phyloP scores from a whole-genome alignment of 2,113 vertebrate species.

The Delphinus delphis region DNA sequence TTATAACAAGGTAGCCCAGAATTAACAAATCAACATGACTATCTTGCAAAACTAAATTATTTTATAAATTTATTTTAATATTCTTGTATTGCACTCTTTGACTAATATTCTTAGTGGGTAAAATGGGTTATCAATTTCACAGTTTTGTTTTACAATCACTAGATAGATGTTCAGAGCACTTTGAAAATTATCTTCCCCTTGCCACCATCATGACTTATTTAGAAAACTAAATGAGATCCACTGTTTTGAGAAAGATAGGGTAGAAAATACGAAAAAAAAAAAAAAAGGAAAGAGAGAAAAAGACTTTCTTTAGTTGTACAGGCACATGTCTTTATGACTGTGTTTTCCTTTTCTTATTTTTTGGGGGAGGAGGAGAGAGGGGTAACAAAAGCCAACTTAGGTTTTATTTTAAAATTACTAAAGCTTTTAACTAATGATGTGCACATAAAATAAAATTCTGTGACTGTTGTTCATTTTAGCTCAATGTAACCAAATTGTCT shows the following conservation, averaged over 20 bases:
- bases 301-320: not conserved
- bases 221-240: not conserved
- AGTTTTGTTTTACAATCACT: not conserved
- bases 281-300: not conserved
- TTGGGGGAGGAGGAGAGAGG: not conserved
- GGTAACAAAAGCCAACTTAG: not conserved
- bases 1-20: not conserved
- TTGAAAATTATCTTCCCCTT: not conserved
- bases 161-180: not conserved
- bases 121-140: not conserved
- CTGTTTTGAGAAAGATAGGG: not conserved
- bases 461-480: not conserved
- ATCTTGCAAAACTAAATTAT: not conserved
- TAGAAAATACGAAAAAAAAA: not conserved
- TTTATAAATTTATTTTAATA: not conserved
- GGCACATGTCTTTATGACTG: not conserved
- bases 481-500: not conserved
- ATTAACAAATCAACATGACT: not conserved
- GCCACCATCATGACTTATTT: not conserved
- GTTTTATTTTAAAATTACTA: constrained; percentile 14
- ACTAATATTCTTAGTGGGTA: not conserved
- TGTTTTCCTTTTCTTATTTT: not conserved
- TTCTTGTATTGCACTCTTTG: not conserved
- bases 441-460: not conserved
- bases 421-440: not conserved